Conservation (phyloP, 2,797 vertebrate genomes). For the Sebastiscus albofasciatus region DNA sequence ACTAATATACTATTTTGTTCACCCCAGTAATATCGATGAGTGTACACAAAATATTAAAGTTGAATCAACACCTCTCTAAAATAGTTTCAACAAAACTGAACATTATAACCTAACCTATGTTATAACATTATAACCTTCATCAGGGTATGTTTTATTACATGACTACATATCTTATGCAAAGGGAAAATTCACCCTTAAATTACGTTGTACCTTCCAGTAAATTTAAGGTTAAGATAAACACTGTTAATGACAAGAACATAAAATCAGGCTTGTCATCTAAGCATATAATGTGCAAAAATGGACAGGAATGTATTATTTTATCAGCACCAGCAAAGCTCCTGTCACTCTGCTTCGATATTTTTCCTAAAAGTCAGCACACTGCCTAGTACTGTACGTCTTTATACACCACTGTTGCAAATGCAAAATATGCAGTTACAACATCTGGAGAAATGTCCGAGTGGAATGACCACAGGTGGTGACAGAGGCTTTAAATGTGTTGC, state of each 20-base stretch:
- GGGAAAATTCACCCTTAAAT: background rate
- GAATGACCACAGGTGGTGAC: background rate
- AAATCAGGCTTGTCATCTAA: background rate
- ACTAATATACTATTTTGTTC: background rate
- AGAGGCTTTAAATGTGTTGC: conserved; percentile 1
- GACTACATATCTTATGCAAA: too few species aligned
- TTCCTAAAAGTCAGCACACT: background rate
- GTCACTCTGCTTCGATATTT: background rate
- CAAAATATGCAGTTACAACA: background rate
- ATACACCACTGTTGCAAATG: conserved; percentile 16
- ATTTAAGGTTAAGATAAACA: background rate
- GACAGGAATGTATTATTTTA: background rate
- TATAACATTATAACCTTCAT: too few species aligned
- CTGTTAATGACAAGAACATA: background rate
- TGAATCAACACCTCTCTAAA: background rate
- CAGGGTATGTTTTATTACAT: too few species aligned
- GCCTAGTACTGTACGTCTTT: background rate
- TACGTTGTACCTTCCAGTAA: background rate
- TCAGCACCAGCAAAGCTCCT: background rate
- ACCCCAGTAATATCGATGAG: background rate
- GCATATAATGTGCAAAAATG: background rate
- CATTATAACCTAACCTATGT: too few species aligned
- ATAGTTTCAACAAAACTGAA: background rate
- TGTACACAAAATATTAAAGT: background rate
- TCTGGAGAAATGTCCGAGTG: background rate